Percentiles rank a stretch among this genome's conserved stretches.
Evolutionary conservation across 2,113 vertebrate genomes (phyloP).

Genomic region (Apeltes quadracus): DNA sequence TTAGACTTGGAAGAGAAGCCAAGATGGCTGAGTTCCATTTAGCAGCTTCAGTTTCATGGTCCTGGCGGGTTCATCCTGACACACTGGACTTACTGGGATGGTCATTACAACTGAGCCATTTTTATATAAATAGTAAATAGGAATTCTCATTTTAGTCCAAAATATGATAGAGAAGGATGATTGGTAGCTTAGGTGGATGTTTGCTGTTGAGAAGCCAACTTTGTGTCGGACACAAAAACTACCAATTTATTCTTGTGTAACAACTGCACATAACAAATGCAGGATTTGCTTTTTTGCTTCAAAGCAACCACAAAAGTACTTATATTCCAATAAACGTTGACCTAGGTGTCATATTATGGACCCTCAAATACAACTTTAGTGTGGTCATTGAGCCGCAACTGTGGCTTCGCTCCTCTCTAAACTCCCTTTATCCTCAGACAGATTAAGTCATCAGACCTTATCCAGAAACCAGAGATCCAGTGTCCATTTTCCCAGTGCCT

Average conservation of each 20-base stretch:
- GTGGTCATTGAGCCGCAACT: not conserved
- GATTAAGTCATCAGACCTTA: slow-evolving; percentile 60
- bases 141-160: not conserved
- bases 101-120: not conserved
- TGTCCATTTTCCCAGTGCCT: slow-evolving; percentile 58
- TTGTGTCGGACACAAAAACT: no score
- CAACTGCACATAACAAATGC: not conserved
- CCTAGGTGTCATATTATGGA: not conserved
- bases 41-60: not conserved
- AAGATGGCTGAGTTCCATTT: not conserved
- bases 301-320: not conserved
- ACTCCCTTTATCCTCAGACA: slow-evolving; percentile 42
- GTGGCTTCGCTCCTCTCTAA: not conserved
- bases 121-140: not conserved
- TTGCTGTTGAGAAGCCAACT: no score
- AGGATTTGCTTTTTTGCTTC: not conserved
- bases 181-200: no score
- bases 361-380: slow-evolving; percentile 13
- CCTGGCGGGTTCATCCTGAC: not conserved
- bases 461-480: slow-evolving; percentile 49
- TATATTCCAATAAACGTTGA: slow-evolving; percentile 1
- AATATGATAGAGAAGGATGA: not conserved
- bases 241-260: not conserved
- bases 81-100: not conserved
- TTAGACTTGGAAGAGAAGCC: no score